A percentile compares a stretch with the other conserved stretches of the same genome.
Evolutionary conservation across 1,140 invertebrate genomes (phyloP).

Genomic region (Zaprionus tsacasi): DNA sequence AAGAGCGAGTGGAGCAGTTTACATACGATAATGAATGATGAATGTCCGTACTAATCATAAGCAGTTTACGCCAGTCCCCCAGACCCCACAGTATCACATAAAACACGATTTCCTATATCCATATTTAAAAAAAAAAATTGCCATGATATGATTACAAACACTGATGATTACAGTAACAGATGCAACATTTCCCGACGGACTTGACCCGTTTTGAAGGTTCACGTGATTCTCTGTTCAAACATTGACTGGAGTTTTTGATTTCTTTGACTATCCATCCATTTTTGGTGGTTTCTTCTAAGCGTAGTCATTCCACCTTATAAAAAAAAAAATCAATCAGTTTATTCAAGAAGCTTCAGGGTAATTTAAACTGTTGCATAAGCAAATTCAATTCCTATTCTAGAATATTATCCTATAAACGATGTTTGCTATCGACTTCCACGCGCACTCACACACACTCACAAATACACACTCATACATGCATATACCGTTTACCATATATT

Average conservation of each 20-base stretch:
- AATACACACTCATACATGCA: conserved; percentile 5
- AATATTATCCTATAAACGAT: neutral
- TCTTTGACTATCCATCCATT: conserved; percentile 11
- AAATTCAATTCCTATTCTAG: neutral
- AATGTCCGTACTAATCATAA: conserved; percentile 80
- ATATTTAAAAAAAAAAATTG: neutral
- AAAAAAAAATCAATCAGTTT: conserved; percentile 11
- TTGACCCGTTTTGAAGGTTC: conserved; percentile 8
- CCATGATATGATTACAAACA: conserved; percentile 11
- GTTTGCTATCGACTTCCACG: conserved; percentile 26
- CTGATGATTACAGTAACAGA: neutral
- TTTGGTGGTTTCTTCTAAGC: conserved; percentile 6
- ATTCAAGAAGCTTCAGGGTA: conserved; percentile 5
- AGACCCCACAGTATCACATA: conserved; percentile 33
- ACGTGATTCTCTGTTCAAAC: neutral
- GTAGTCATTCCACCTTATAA: conserved; percentile 36
- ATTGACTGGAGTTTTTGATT: conserved; percentile 30
- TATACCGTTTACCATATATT: conserved; percentile 41
- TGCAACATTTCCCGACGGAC: conserved; percentile 12
- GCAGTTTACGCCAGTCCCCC: conserved; percentile 47
- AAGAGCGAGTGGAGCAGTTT: conserved; percentile 45
- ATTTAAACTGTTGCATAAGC: neutral
- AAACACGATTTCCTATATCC: conserved; percentile 22
- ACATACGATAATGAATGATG: conserved; percentile 64
- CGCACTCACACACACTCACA: conserved; percentile 17